Conservation (phyloP, 2,888 invertebrate species). For the Hydropsyche betteni region DNA sequence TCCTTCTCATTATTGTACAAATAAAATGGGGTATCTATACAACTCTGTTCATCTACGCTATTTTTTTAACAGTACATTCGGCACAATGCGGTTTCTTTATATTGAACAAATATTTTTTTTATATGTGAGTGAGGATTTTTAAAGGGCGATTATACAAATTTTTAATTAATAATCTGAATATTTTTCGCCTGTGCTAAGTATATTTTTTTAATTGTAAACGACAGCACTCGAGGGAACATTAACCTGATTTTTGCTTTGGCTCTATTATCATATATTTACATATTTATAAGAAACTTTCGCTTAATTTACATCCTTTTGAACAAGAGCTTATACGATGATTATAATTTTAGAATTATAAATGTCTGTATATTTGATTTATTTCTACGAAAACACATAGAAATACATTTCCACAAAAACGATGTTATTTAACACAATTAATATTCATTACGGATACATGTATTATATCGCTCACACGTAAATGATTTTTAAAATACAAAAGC, state of each 20-base stretch:
- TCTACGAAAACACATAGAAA: background rate
- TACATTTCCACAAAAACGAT: background rate
- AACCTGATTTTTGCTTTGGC: slow-evolving; percentile 11
- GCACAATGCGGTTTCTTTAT: too few species aligned
- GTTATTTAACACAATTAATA: background rate
- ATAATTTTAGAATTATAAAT: background rate
- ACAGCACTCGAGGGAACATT: slow-evolving; percentile 3
- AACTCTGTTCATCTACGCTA: too few species aligned
- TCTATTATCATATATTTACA: slow-evolving; percentile 8
- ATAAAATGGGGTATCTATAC: too few species aligned
- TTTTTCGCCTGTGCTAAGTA: too few species aligned
- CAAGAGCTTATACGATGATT: background rate
- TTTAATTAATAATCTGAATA: too few species aligned
- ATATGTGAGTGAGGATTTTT: too few species aligned
- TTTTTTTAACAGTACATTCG: too few species aligned
- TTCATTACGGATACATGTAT: background rate
- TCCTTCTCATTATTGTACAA: too few species aligned
- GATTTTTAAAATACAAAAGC: too few species aligned
- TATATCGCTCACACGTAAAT: background rate
- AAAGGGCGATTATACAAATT: too few species aligned
- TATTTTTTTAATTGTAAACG: background rate
- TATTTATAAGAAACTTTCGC: background rate
- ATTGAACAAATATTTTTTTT: too few species aligned
- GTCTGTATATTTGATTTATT: background rate
- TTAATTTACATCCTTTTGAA: background rate